Evolutionary conservation across 2,888 invertebrate species (phyloP).

Genomic region (Leuctra nigra): DNA sequence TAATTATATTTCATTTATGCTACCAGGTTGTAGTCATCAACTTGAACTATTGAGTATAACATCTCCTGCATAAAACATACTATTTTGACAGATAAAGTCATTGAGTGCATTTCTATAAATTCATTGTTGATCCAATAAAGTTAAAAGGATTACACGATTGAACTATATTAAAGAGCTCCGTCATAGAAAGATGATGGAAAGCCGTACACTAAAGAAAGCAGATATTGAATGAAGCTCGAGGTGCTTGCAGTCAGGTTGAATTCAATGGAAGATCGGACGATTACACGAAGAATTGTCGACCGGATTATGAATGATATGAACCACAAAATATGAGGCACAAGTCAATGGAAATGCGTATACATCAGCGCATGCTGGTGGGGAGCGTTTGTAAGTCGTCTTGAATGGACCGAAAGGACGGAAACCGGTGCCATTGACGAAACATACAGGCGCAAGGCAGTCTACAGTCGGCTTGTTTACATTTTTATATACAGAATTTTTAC

Average conservation of each 20-base stretch:
- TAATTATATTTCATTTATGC: too few relatives aligned
- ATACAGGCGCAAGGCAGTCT: conserved; percentile 25
- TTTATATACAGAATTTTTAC: background rate
- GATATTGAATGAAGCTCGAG: background rate
- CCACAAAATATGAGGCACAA: conserved; percentile 21
- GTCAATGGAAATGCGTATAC: conserved; percentile 7
- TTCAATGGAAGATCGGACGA: conserved; percentile 7
- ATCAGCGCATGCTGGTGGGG: too few relatives aligned
- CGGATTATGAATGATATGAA: conserved; percentile 13
- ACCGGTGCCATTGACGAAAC: background rate
- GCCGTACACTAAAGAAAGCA: background rate
- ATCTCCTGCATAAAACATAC: too few relatives aligned
- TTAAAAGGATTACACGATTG: conserved; percentile 1
- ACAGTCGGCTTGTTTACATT: conserved; percentile 22
- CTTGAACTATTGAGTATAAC: too few relatives aligned
- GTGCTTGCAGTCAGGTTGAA: background rate
- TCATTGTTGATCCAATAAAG: background rate
- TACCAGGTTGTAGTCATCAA: too few relatives aligned
- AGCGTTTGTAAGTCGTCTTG: background rate
- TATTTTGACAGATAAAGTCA: too few relatives aligned
- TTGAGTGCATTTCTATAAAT: too few relatives aligned
- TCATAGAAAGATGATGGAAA: background rate
- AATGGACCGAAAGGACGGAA: conserved; percentile 14
- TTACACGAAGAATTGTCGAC: conserved; percentile 18
- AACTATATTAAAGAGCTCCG: conserved; percentile 1